Base-by-base conservation (phyloP, 1,140 invertebrate species). In the Drosophila ambigua region DNA sequence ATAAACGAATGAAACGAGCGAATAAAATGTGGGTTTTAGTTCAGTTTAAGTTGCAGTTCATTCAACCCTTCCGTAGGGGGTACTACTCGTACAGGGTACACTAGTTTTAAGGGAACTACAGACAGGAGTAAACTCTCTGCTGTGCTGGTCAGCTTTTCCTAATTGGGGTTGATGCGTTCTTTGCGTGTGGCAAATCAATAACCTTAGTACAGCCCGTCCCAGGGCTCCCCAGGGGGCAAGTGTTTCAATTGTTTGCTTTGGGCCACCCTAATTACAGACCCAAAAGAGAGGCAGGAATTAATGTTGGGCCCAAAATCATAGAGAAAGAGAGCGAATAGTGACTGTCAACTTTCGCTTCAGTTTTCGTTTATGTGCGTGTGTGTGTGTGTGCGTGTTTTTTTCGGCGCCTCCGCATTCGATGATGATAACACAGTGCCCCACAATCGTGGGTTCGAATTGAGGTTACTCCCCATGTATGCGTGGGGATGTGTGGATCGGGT, bases 361-460 rank as follows among this genome's bases (percentile, higher is more conserved):
- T 20, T 65, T 55, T 60, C 51, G 20, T 59, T 35, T 45, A 39
- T 44, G 44, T 60, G n/a, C n/a, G 23, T 64, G 44, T 15, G 13
- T 48, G 45, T 44, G 44, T 60, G n/a, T 20, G 23, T 64, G 44
- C n/a, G 13, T 48, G 35, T 61, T 55, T 75, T 73, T 79, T 79
- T 43, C 76, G 72, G 50, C 52, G 53, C 53, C 39, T 39, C 43
- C 35, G 35, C 35, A 11, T 39, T 39, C 35, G 35, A 39, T 39
- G 45, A 7, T 72, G 83, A 87, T 87, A 87, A 87, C 83, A 87
- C 72, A 88, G 83, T 87, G 83, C 83, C 83, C 83, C 79, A 88
- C 79, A 87, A 87, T 83, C 83, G 83, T 65, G 64, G 76, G 83
- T 88, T 87, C 79, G 77, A 87, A 87, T 88, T 88, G 79, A 81